Evolutionary conservation across 2,888 invertebrate genomes (phyloP), one percentile per base, ranked within the genome.

Genomic region (Gonocerus acuteangulatus): DNA sequence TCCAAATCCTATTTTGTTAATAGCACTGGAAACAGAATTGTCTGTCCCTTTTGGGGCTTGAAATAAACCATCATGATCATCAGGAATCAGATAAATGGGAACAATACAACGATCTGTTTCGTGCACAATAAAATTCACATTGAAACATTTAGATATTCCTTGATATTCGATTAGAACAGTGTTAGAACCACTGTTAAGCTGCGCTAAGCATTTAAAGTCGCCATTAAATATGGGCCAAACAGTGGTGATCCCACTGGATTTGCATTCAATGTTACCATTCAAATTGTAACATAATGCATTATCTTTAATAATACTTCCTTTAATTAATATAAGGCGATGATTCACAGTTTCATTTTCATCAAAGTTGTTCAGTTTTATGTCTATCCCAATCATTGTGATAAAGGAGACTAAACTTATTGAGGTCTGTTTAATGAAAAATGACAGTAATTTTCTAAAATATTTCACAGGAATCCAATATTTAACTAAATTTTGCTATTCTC

Each of bases 51-150:
- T 74, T 0, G 85, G 84, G 63, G 84, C 78, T 77, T 89, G 87
- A 72, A 91, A 90, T 68, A 78, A 78, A 34, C 90, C 90, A 74
- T 87, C 83, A 72, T 89, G 86, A 64, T 85, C 86, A 68, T 82
- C 78, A 72, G 90, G 90, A 69, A 90, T 82, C 57, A 95, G 84
- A 72, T 92, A 91, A 16, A 94, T 79, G 16, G 58, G 75, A 69
- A 23, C 85, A 69, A 49, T 74, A 74, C 67, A 76, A 73, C 63
- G 77, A 11, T 66, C 54, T 2, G 66, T 64, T 11, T 62, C 34
- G 36, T 64, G 61, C 15, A 62, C 62, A n/a, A 36, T 27, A 23
- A 67, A 67, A 19, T 56, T 48, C 13, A 67, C 39, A 23, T 54
- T 48, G 13, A 67, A 19, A n/a, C 51, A 49, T 11, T 59, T 51